phyloP scores from a whole-genome alignment of 2,797 vertebrate genomes.

The Sus cebifrons region DNA sequence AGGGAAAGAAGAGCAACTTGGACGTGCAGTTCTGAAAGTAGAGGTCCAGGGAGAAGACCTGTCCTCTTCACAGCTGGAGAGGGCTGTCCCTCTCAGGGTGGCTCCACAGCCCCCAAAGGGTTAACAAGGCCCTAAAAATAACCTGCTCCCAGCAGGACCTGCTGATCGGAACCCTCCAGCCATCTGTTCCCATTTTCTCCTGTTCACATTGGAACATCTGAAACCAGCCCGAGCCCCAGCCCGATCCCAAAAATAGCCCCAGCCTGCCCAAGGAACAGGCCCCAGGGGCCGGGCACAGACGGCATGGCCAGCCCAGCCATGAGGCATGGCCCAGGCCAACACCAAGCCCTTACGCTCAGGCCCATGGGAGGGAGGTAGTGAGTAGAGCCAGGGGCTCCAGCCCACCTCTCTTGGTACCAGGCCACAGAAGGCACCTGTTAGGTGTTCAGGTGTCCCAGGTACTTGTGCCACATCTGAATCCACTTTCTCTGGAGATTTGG shows the following conservation, averaged over 20 bases:
- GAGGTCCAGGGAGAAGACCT: conserved; percentile 21
- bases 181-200: conserved; percentile 91
- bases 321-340: conserved; percentile 29
- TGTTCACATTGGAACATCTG: conserved; percentile 90
- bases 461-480: conserved; percentile 38
- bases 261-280: conserved; percentile 81
- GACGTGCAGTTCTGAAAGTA: neutral
- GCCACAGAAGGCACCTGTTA: neutral
- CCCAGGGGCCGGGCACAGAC: conserved; percentile 68
- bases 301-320: neutral
- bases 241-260: conserved; percentile 90
- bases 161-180: conserved; percentile 90
- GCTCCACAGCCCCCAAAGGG: conserved; percentile 85
- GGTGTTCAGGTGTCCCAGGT: neutral
- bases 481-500: neutral
- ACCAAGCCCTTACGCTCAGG: neutral
- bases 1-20: neutral
- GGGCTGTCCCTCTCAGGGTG: conserved; percentile 71
- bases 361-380: accelerated
- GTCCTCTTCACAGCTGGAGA: conserved; percentile 39
- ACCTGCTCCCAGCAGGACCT: conserved; percentile 90
- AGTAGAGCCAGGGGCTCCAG: neutral
- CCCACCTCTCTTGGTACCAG: neutral
- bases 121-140: conserved; percentile 91
- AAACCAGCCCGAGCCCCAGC: conserved; percentile 90